Evolutionary conservation across 2,797 vertebrate genomes (phyloP), one percentile per base, ranked within the genome.

Genomic region (Neosilurus mollespiculum): DNA sequence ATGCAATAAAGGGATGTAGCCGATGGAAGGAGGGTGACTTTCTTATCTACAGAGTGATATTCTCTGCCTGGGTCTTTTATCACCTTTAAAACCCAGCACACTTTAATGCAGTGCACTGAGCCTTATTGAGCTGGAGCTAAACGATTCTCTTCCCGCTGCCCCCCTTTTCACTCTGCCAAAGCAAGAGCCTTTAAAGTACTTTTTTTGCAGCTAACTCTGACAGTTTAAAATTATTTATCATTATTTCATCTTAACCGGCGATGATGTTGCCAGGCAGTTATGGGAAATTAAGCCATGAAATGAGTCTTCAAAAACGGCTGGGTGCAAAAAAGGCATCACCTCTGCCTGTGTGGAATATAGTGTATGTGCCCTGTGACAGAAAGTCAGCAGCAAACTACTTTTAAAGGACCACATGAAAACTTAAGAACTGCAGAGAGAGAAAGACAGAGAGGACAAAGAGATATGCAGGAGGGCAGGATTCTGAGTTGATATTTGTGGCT

Each of bases 1-100:
- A 94, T 88, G 89, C 90, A 94, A 94, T 94, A 94, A 95, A 94
- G 87, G 89, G 84, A 92, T 91, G 91, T 90, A 92, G 92, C 92
- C 91, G 90, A 91, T 93, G 94, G 94, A 95, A 91, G 95, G 88
- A 86, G 88, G 89, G 90, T 85, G 88, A 91, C 92, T 94, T 93
- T 94, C 93, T 95, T 96, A 94, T 93, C 91, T 92, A 90, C 90
- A 89, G 90, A 92, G 93, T 93, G 91, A 93, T 93, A 94, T 92
- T 93, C 92, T 92, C 90, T 91, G 91, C 90, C 90, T 88, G 83
- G 89, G 87, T 85, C 90, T 93, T 94, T 93, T 94, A 95, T 94
- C 91, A 92, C 93, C 95, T 94, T 91, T 92, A 93, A 92, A 94
- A 93, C 90, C 89, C 94, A 88, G 92, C 93, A 90, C 91, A 92